Base-by-base conservation (phyloP, 2,113 vertebrate genomes). In the Nansenia antarctica region DNA sequence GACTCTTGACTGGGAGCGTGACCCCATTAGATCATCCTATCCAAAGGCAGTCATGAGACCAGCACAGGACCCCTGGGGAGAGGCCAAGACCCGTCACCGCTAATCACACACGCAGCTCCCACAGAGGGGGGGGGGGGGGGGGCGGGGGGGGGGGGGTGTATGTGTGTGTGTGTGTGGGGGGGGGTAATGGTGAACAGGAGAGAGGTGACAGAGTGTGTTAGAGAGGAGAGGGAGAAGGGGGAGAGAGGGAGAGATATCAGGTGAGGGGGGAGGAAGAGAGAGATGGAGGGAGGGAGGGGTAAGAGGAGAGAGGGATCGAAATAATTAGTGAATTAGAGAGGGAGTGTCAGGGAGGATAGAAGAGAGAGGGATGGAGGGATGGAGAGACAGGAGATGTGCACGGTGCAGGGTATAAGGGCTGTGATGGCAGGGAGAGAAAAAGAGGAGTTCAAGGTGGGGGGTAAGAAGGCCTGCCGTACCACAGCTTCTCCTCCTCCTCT, bases 1-100 rank as follows among this genome's bases (percentile, higher is more conserved):
- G 84, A 85, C 79, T 86, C 79, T 89, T 84, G 73, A 87, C 79
- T 87, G 82, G 82, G 83, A 84, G 81, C 85, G 77, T 82, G 81
- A 87, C 85, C 87, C 85, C 86, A 89, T 90, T 86, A 89, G 86
- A 91, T 84, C 82, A 83, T 87, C 73, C 81, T 65, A 82, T 86
- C 85, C 84, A 79, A 87, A 84, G 72, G 76, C 76, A 81, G 87
- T 82, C 80, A 83, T 78, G 75, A 81, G 78, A 83, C 65, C 78
- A 70, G 73, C 74, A 69, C 69, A 62, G 75, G 65, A 67, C 85
- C 78, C 84, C 85, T 73, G 84, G 80, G 83, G 82, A 86, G 58
- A 81, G 66, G 80, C 83, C 78, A 79, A 78, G 77, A 74, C 82
- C 76, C 82, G 75, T 86, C 83, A 82, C 34, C 65, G 72, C 71